phyloP scores from a whole-genome alignment of 2,888 invertebrate species.

The Sympetrum striolatum region DNA sequence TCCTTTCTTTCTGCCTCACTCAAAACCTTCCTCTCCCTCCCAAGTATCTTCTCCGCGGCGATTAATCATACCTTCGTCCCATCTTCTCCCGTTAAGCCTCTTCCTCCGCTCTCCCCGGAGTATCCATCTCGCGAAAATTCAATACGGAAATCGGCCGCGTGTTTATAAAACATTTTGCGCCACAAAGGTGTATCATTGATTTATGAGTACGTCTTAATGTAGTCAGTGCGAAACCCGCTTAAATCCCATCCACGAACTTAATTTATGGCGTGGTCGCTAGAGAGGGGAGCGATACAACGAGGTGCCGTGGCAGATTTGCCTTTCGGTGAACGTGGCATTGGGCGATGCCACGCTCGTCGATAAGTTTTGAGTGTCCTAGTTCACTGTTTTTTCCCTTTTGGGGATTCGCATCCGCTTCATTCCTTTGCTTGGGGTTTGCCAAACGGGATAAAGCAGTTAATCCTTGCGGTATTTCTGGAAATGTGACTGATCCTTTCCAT shows the following conservation, averaged over 20 bases:
- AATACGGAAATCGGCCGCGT: not conserved
- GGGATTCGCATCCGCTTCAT: no score
- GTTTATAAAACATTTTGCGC: not conserved
- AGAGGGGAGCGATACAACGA: not conserved
- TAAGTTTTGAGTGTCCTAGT: no score
- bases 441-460: no score
- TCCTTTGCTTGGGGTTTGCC: no score
- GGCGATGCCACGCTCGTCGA: no score
- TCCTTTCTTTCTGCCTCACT: not conserved
- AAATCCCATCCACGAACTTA: not conserved
- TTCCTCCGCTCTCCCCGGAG: not conserved
- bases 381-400: no score
- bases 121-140: not conserved
- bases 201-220: not conserved
- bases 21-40: no score
- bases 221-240: not conserved
- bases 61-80: not conserved
- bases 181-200: not conserved
- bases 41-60: not conserved
- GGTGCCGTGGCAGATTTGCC: not conserved
- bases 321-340: not conserved
- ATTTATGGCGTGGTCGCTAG: not conserved
- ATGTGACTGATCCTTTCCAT: no score
- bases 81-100: not conserved
- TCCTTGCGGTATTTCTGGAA: no score